phyloP scores from a whole-genome alignment of 2,797 vertebrate species.

The Sebastes itinus region DNA sequence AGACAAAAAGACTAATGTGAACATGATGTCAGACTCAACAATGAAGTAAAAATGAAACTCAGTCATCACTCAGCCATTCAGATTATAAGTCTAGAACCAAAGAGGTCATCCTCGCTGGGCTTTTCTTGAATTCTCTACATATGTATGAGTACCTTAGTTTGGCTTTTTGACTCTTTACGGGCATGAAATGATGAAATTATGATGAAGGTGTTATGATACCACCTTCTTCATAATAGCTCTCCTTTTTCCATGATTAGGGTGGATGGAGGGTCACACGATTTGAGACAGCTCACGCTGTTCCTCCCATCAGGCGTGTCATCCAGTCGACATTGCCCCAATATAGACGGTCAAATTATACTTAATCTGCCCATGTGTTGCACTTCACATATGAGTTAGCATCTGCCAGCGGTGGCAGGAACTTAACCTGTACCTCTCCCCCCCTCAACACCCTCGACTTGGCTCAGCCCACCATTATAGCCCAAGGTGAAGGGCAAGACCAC shows the following conservation, averaged over 20 bases:
- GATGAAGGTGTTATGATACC: background rate
- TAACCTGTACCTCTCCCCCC: background rate
- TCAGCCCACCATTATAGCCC: constrained; percentile 33
- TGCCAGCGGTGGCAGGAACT: background rate
- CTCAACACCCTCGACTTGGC: constrained; percentile 30
- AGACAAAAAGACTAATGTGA: background rate
- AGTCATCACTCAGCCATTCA: background rate
- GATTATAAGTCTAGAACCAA: background rate
- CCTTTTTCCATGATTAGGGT: background rate
- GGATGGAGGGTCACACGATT: background rate
- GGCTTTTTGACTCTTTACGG: background rate
- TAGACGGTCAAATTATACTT: background rate
- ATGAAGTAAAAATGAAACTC: background rate
- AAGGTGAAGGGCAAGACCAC: constrained; percentile 71
- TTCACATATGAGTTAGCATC: background rate
- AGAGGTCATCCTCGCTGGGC: background rate
- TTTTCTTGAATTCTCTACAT: background rate
- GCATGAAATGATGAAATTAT: background rate
- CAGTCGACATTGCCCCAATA: background rate
- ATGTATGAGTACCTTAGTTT: background rate
- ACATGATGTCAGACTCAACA: background rate
- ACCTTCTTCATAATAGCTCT: background rate
- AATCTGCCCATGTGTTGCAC: background rate
- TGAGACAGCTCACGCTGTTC: background rate
- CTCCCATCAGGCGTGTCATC: background rate